A percentile compares a stretch with the other conserved stretches of the same genome.
These are phyloP conservation scores for Hephaestus fuliginosus DNA, from an alignment of 2,797 vertebrate species.

Conservation along the genomic window DNA sequence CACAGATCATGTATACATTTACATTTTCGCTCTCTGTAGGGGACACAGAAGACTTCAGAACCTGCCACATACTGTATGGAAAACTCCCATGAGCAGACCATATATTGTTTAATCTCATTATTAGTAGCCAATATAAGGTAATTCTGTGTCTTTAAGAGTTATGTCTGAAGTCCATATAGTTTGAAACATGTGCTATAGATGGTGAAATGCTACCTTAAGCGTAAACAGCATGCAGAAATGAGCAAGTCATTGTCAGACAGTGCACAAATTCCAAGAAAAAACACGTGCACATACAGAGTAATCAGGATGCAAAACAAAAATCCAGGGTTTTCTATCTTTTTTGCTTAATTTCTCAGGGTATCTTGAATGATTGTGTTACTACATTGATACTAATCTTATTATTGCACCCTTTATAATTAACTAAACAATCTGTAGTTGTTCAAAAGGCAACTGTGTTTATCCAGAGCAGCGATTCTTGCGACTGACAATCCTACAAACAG, in stretches of 20 bases:
- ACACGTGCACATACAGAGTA: slow-evolving; percentile 17
- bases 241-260: slow-evolving; percentile 27
- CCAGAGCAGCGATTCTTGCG: slow-evolving; percentile 47
- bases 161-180: slow-evolving; percentile 23
- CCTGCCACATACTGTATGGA: slow-evolving; percentile 47
- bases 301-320: slow-evolving; percentile 47
- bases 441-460: slow-evolving; percentile 22
- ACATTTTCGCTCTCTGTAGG: slow-evolving; percentile 30
- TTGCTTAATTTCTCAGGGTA: slow-evolving; percentile 75
- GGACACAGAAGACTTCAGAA: slow-evolving; percentile 35
- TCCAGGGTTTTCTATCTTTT: slow-evolving; percentile 40
- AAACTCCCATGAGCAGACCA: slow-evolving; percentile 55
- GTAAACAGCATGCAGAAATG: slow-evolving; percentile 59
- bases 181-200: slow-evolving; percentile 43
- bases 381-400: slow-evolving; percentile 23
- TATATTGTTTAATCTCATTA: slow-evolving; percentile 54
- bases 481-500: slow-evolving; percentile 71
- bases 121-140: slow-evolving; percentile 45
- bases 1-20: slow-evolving; percentile 42
- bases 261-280: slow-evolving; percentile 28
- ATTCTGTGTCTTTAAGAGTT: slow-evolving; percentile 30
- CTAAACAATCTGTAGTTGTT: slow-evolving; percentile 12
- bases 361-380: slow-evolving; percentile 40
- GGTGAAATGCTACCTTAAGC: slow-evolving; percentile 42
- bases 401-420: slow-evolving; percentile 14